Evolutionary conservation across 2,888 invertebrate genomes (phyloP), one percentile per base, ranked within the genome.

Genomic region (Dicranocentrus wangi): DNA sequence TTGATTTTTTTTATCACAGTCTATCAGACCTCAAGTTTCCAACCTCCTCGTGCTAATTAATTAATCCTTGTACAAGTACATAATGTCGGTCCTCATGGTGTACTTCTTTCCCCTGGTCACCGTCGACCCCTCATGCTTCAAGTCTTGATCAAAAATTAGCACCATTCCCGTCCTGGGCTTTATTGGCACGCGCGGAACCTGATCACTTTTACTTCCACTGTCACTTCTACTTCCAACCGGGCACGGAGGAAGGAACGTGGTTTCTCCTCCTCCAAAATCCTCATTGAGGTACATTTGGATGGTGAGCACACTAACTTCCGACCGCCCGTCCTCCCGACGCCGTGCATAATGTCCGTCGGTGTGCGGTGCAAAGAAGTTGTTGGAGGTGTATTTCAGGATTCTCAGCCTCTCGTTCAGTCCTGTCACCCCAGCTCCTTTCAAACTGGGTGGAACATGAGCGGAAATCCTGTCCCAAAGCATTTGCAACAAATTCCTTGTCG

Each of bases 81-180:
- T n/a, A n/a, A n/a, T n/a, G n/a, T n/a, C n/a, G n/a, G n/a, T n/a
- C n/a, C n/a, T n/a, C n/a, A n/a, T n/a, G n/a, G n/a, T n/a, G n/a
- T n/a, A n/a, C n/a, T n/a, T n/a, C n/a, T n/a, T n/a, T n/a, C n/a
- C n/a, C n/a, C n/a, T n/a, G n/a, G n/a, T n/a, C n/a, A n/a, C n/a
- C n/a, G n/a, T n/a, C n/a, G n/a, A n/a, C n/a, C n/a, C n/a, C 73
- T 85, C 85, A 68, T 85, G 85, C 0, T 61, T 1, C 13, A 85
- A 53, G 43, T 79, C 39, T 47, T 85, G 85, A 63, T 76, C 60
- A 77, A 85, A 82, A 1, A 83, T 82, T 21, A 84, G 60, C 21
- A 82, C 80, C 76, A 75, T 75, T 66, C 84, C 83, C 39, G 77
- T 70, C 73, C 81, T 81, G 0, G 83, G 82, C 5, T 76, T 76